Evolutionary conservation across 2,888 invertebrate genomes (phyloP), one percentile per base, ranked within the genome.

Genomic region (Scrobipalpa atriplicella): DNA sequence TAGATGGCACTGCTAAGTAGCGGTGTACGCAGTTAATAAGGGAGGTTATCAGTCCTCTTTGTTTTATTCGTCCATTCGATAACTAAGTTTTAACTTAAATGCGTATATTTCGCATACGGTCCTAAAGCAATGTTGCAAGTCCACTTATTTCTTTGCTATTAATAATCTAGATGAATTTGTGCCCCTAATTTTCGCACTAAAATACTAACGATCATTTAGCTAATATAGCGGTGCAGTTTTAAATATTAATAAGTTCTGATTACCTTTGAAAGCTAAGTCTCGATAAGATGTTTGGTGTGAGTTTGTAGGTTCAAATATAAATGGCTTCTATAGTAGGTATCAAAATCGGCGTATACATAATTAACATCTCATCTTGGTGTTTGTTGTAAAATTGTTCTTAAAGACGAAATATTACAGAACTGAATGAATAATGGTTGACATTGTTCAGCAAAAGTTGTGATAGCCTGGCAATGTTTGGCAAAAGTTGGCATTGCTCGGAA

Each of bases 151-250:
- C 58, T 58, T 38, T 7, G 10, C 58, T n/a, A 29, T 13, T 39
- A 16, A 36, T 13, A 61, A 21, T 21, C 58, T 58, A 58, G 29
- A 71, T 66, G 65, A 68, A 71, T 72, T 72, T 71, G 77, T 77
- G 77, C 73, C 78, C 74, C 71, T 75, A 68, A 73, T 73, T 75
- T 77, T 75, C 75, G 78, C 77, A 77, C 78, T 78, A 73, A 79
- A 77, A 71, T 10, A 62, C 51, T 62, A 51, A 71, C 67, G 69
- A 69, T 61, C 39, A 19, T 61, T 41, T 47, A 58, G 13, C 58
- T 29, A 21, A 58, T 58, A 18, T 39, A 41, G 61, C 61, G 41
- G 41, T 61, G 61, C 61, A 61, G 61, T 61, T 41, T 61, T 41
- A 39, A 61, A 18, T 41, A 41, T 21, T 41, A 61, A 19, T 61